These are phyloP conservation scores for Drosophila macrospina DNA, from an alignment of 2,888 invertebrate genomes.

Conservation along the genomic window DNA sequence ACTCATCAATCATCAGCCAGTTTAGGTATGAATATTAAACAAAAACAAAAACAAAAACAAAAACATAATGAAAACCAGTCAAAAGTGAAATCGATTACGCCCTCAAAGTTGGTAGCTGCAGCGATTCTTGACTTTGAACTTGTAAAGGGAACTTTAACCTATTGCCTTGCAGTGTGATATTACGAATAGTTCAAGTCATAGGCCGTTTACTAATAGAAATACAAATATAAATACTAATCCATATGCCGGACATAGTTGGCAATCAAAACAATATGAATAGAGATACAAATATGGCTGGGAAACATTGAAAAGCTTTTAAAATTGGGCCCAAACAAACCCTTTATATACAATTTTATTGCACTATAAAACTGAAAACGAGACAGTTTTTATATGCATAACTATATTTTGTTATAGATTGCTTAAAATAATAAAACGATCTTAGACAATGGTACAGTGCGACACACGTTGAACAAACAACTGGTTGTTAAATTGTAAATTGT, in stretches of 20 bases:
- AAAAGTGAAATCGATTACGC: constrained; percentile 50
- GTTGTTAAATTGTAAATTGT: constrained; percentile 11
- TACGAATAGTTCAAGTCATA: neutral
- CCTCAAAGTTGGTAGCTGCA: constrained; percentile 27
- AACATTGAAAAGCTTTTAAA: constrained; percentile 31
- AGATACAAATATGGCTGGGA: neutral
- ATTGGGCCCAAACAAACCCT: constrained; percentile 12
- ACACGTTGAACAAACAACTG: constrained; percentile 23
- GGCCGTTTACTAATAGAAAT: neutral
- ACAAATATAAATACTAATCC: no score
- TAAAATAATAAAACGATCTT: neutral
- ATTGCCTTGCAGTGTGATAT: constrained; percentile 33
- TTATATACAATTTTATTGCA: neutral
- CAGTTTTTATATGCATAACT: neutral
- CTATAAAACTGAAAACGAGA: constrained; percentile 15
- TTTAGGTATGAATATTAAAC: constrained; percentile 33
- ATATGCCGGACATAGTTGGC: neutral
- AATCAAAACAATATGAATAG: constrained; percentile 10
- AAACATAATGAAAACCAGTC: constrained; percentile 39
- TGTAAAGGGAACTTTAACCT: constrained; percentile 44
- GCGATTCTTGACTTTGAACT: constrained; percentile 34
- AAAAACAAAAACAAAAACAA: constrained; percentile 34
- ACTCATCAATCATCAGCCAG: constrained; percentile 53
- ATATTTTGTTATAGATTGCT: constrained; percentile 6
- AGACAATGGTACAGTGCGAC: constrained; percentile 17